phyloP scores from a whole-genome alignment of 2,113 vertebrate genomes.

The Pardalotus punctatus region DNA sequence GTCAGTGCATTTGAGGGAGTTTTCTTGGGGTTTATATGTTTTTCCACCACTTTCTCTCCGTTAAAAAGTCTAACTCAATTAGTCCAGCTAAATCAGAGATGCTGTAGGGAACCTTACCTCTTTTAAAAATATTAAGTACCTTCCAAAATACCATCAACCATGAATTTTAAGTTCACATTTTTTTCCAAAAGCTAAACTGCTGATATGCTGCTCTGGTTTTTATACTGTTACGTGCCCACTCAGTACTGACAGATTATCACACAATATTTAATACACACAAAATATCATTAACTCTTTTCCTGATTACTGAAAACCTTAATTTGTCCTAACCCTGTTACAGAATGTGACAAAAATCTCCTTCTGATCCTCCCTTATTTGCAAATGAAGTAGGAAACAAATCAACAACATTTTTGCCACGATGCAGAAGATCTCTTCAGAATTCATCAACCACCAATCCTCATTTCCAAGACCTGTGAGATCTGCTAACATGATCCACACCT shows the following conservation, averaged over 20 bases:
- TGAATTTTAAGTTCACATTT: not conserved
- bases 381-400: conserved; percentile 20
- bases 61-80: not conserved
- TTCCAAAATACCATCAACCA: not conserved
- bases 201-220: not conserved
- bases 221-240: accelerated
- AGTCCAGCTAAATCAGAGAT: not conserved
- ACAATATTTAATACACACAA: not conserved
- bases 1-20: not conserved
- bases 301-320: not conserved
- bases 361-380: not conserved
- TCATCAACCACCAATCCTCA: not conserved
- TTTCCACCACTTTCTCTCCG: not conserved
- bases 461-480: conserved; percentile 41
- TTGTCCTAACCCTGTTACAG: not conserved
- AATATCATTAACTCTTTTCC: not conserved
- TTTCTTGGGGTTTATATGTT: not conserved
- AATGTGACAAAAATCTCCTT: not conserved
- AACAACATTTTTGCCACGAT: conserved; percentile 23
- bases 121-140: not conserved
- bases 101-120: not conserved
- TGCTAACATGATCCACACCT: conserved; percentile 61
- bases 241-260: not conserved
- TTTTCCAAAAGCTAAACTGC: not conserved
- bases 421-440: conserved; percentile 34